phyloP scores from a whole-genome alignment of 2,888 invertebrate genomes.

The Caradrina clavipalpis region DNA sequence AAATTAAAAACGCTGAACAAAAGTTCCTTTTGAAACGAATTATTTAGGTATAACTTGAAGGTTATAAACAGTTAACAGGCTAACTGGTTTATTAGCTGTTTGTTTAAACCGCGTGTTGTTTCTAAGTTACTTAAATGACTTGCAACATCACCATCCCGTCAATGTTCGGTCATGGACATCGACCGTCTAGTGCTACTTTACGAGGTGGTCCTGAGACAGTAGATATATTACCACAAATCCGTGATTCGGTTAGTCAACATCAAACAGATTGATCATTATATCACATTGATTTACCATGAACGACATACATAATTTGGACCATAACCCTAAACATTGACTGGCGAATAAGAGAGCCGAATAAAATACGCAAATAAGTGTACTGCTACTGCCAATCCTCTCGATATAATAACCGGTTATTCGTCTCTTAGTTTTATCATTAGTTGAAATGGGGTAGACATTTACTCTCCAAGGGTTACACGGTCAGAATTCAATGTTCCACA shows the following conservation, averaged over 20 bases:
- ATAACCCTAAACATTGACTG: neutral
- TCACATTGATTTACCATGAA: conserved; percentile 15
- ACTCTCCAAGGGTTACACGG: neutral
- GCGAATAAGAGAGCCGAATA: neutral
- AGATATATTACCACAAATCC: conserved; percentile 33
- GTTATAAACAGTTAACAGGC: conserved; percentile 26
- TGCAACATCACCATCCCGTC: neutral
- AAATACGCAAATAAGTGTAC: neutral
- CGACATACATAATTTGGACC: neutral
- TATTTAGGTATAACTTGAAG: conserved; percentile 19
- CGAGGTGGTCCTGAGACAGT: neutral
- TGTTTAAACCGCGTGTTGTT: neutral
- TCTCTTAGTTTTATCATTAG: neutral
- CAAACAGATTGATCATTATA: conserved; percentile 10
- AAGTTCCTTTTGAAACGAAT: conserved; percentile 51
- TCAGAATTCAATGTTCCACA: conserved; percentile 23
- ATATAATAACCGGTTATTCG: neutral
- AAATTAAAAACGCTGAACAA: conserved; percentile 58
- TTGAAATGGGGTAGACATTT: neutral
- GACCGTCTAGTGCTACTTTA: conserved; percentile 15
- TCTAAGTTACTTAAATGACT: conserved; percentile 22
- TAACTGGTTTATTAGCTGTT: conserved; percentile 12
- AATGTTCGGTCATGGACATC: conserved; percentile 22
- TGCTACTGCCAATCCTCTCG: neutral
- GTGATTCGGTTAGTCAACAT: conserved; percentile 7